Evolutionary conservation across 2,113 vertebrate species (phyloP), one percentile per base, ranked within the genome.

Genomic region (Perccottus glenii): DNA sequence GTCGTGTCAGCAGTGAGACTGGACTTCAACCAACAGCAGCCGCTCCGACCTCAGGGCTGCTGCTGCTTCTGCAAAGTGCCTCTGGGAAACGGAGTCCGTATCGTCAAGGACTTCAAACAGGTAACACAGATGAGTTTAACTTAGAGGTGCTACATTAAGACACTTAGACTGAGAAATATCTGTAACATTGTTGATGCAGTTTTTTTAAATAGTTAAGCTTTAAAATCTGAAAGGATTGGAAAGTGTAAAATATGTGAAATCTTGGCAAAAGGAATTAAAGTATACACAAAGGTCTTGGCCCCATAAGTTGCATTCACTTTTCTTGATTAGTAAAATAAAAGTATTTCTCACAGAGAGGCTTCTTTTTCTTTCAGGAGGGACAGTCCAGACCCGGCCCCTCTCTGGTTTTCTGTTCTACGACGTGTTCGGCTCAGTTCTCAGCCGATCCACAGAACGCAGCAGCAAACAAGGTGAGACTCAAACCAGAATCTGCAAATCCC

Each of bases 41-140:
- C 82, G 0, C 50, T 86, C 63, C 92, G 92, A 32, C 90, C 94
- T 11, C 94, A 92, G 40, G 15, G 40, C 42, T 94, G 95, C 90
- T 99, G 97, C 67, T 94, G 93, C 67, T 91, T 94, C 68, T 99
- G 97, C 90, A 97, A 95, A 70, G 94, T 94, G n/a, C 92, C 97
- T 19, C 93, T 99, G 66, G 96, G 96, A 55, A 95, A 94, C 1
- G 94, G 94, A 3, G 94, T 98, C 58, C 87, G 92, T 36, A 93
- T 94, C 2, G 64, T 90, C 85, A 93, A 90, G 83, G 94, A 95
- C 59, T 84, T 94, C 19, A 89, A 89, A 55, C 77, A 84, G 88
- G 86, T 87, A 5, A 1, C 67, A 38, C 5, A 9, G 1, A 27
- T 27, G 5, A 1, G 1, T 6, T 8, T 0, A 6, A 38, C 11